Conservation (phyloP, 2,113 vertebrate genomes). For the Diadophis punctatus region DNA sequence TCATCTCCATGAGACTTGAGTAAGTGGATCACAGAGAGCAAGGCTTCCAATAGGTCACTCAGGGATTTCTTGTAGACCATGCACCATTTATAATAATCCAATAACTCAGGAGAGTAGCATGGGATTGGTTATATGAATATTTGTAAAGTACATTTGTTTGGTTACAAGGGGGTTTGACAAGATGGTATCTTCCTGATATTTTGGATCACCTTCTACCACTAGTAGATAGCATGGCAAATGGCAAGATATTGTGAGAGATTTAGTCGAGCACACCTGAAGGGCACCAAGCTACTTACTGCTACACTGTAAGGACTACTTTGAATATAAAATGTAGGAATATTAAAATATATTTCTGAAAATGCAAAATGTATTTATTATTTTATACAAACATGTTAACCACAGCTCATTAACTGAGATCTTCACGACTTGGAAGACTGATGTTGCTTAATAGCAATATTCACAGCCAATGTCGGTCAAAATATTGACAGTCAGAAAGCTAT, state of each 20-base stretch:
- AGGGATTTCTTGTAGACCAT: background rate
- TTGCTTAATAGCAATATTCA: background rate
- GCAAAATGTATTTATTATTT: background rate
- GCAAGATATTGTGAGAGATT: background rate
- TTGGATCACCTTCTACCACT: background rate
- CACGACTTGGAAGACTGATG: background rate
- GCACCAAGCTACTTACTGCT: background rate
- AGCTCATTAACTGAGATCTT: background rate
- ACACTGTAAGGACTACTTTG: background rate
- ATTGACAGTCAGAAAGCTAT: background rate
- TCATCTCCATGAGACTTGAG: slow-evolving; percentile 93
- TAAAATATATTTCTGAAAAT: background rate
- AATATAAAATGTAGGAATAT: background rate
- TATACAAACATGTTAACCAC: background rate
- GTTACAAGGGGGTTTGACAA: background rate
- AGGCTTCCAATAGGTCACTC: too few species aligned
- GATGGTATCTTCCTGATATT: background rate
- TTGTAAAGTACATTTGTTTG: background rate
- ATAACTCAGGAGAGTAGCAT: background rate
- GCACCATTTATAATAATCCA: background rate
- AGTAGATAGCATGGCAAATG: background rate
- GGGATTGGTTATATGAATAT: background rate
- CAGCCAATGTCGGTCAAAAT: background rate
- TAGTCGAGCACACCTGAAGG: background rate
- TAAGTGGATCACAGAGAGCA: slow-evolving; percentile 65